Conservation (phyloP, 1,140 invertebrate species). For the Galendromus occidentalis region DNA sequence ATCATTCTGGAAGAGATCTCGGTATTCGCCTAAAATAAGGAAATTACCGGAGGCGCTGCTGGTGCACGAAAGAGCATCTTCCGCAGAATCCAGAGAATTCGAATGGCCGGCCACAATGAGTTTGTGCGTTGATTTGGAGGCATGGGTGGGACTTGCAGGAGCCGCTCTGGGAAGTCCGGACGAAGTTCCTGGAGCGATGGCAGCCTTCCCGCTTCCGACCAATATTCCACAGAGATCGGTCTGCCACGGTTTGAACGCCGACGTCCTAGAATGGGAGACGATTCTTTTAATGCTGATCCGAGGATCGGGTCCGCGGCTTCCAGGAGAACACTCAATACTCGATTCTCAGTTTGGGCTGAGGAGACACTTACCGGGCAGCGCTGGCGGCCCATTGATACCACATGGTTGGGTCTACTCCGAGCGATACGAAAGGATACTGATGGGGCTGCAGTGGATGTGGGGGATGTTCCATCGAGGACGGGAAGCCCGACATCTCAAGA, state of each 20-base stretch:
- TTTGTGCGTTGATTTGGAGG: neutral
- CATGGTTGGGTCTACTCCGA: neutral
- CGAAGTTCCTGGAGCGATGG: neutral
- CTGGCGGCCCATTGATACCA: slow-evolving; percentile 2
- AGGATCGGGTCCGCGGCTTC: too few species aligned
- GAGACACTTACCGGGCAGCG: neutral
- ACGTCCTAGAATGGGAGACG: neutral
- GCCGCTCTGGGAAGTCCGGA: neutral
- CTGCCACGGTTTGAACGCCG: slow-evolving; percentile 1
- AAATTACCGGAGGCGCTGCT: too few species aligned
- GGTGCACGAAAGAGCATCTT: neutral
- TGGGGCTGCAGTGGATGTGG: neutral
- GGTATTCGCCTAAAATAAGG: too few species aligned
- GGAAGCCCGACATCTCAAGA: too few species aligned
- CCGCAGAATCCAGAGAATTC: neutral
- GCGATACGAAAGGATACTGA: neutral
- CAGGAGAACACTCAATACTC: too few species aligned
- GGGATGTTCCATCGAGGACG: too few species aligned
- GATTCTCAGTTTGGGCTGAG: too few species aligned
- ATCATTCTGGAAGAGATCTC: too few species aligned
- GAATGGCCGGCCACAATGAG: neutral
- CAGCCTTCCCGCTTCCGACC: neutral
- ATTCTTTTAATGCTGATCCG: too few species aligned
- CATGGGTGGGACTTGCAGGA: neutral
- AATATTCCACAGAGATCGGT: neutral